Percentiles rank a stretch among this genome's conserved stretches.
Evolutionary conservation across 2,888 invertebrate species (phyloP).

Genomic region (Dione vanillae): DNA sequence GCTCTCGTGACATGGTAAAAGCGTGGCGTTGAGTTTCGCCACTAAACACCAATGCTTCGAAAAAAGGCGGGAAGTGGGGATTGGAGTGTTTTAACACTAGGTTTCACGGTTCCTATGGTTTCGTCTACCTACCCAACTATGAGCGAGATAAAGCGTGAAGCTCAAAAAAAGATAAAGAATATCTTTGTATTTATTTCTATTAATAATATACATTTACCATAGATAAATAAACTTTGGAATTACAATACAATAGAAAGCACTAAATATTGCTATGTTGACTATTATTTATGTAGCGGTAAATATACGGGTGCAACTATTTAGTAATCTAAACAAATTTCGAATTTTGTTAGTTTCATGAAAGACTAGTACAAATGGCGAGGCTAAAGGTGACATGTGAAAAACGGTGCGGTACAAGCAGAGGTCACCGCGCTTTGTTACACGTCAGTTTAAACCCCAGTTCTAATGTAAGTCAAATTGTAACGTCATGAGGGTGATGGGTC

Average conservation of each 20-base stretch:
- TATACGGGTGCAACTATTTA: neutral
- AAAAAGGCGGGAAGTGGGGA: too few relatives aligned
- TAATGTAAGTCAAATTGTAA: constrained; percentile 43
- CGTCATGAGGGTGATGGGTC: constrained; percentile 25
- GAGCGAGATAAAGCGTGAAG: neutral
- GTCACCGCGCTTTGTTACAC: constrained; percentile 63
- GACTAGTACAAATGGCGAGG: constrained; percentile 42
- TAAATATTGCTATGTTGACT: too few relatives aligned
- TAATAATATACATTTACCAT: too few relatives aligned
- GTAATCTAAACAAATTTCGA: constrained; percentile 21
- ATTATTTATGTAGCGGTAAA: neutral
- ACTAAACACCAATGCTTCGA: too few relatives aligned
- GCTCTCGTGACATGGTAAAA: too few relatives aligned
- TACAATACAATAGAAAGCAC: too few relatives aligned
- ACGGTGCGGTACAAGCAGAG: constrained; percentile 59
- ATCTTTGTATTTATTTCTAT: too few relatives aligned
- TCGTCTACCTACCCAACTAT: too few relatives aligned
- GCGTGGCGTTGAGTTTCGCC: too few relatives aligned
- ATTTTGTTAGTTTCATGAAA: constrained; percentile 30
- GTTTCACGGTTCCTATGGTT: too few relatives aligned
- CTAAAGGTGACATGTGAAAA: constrained; percentile 49
- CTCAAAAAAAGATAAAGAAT: too few relatives aligned
- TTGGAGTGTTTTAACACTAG: neutral
- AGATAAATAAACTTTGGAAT: too few relatives aligned
- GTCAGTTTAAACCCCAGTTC: constrained; percentile 57